Evolutionary conservation across 1,140 invertebrate species (phyloP).

Genomic region (Drosophila trapezifrons): DNA sequence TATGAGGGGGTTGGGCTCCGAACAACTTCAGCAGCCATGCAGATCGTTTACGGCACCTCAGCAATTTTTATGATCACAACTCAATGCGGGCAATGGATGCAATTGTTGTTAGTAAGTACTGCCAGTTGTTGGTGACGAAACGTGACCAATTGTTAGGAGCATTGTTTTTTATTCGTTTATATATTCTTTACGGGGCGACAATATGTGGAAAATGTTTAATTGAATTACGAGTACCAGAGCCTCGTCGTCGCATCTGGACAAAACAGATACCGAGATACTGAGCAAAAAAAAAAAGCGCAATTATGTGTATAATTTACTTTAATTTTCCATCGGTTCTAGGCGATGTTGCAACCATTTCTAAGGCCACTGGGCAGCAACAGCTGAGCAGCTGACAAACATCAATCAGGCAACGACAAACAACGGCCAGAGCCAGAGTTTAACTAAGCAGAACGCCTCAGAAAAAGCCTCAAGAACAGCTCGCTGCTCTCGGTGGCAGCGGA

Average conservation of each 20-base stretch:
- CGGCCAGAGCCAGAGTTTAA: constrained; percentile 52
- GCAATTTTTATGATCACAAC: constrained; percentile 64
- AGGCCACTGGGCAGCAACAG: constrained; percentile 46
- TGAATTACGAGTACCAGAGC: constrained; percentile 59
- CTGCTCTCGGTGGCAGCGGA: constrained; percentile 44
- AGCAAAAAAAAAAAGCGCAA: constrained; percentile 27
- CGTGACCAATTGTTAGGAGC: constrained; percentile 67
- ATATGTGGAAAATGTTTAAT: constrained; percentile 74
- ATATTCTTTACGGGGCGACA: constrained; percentile 20
- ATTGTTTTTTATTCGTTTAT: constrained; percentile 37
- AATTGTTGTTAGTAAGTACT: constrained; percentile 37
- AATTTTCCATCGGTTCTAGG: constrained; percentile 59
- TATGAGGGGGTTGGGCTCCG: neutral
- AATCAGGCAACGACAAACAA: constrained; percentile 60
- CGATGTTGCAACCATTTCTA: constrained; percentile 58
- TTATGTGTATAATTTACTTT: constrained; percentile 77
- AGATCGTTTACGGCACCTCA: constrained; percentile 50
- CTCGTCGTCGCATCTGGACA: constrained; percentile 48
- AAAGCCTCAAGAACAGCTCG: constrained; percentile 67
- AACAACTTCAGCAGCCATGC: constrained; percentile 15
- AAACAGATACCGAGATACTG: constrained; percentile 3
- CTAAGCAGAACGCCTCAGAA: constrained; percentile 72
- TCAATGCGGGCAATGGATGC: constrained; percentile 58
- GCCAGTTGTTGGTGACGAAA: constrained; percentile 57
- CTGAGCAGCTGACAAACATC: constrained; percentile 75